Evolutionary conservation across 1,140 invertebrate species (phyloP), one percentile per base, ranked within the genome.

Genomic region (Lutraria rhynchaena): DNA sequence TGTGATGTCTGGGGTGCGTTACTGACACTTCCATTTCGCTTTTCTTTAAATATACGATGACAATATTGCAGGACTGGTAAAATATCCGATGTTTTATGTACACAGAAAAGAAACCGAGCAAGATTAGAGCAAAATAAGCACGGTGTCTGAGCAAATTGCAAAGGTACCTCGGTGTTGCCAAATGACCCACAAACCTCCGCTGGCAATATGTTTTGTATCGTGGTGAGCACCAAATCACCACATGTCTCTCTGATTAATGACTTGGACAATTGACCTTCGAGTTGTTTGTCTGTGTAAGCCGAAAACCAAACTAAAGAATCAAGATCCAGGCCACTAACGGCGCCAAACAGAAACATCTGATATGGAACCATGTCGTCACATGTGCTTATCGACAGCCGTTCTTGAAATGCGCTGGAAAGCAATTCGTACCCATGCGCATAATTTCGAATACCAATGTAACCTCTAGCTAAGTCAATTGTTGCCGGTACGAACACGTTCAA

Each of bases 351-450:
- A 33, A 81, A 81, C 4, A 60, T 35, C 27, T 81, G 33, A 24
- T 44, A 71, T 11, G 77, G 55, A 19, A 81, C 65, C 4, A 22
- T 27, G n/a, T 81, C 77, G 27, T 71, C 67, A 51, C 77, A 81
- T 4, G 77, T 60, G 24, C 51, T 49, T 11, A 81, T 67, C 19
- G 65, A 58, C 53, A 81, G 35, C 15, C 77, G 51, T 15, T 70
- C 37, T 33, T 81, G 55, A 46, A 60, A 81, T 22, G 77, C 77
- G 3, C 60, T 13, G 15, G 33, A 55, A n/a, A 81, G 22, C 17
- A 33, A 13, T 9, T 81, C 65, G 17, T 29, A 58, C 31, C 65
- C 77, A 29, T 51, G 17, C 31, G 41, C 55, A 27, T 60, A 71
- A 17, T 33, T 41, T 2, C 37, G 41, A 0, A 29, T 70, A 31